phyloP scores from a whole-genome alignment of 1,140 invertebrate species.

The Sinella curviseta region DNA sequence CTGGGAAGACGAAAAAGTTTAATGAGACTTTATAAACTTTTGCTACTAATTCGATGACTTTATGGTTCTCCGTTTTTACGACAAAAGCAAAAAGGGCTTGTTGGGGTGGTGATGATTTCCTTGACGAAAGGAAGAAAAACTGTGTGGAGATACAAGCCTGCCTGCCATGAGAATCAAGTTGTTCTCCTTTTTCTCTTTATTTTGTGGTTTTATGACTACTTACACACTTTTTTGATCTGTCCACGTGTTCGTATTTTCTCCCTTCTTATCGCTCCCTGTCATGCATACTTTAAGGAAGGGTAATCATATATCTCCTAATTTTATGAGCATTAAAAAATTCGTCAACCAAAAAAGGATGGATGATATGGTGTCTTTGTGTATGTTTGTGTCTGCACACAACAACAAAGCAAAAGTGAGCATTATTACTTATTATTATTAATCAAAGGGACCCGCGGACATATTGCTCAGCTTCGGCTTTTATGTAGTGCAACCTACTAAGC shows the following conservation, averaged over 20 bases:
- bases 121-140: background rate
- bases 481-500: background rate
- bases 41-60: background rate
- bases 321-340: background rate
- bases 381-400: background rate
- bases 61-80: background rate
- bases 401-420: background rate
- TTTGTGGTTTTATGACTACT: conserved; percentile 17
- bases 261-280: too few relatives aligned
- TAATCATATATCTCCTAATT: conserved; percentile 6
- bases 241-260: conserved; percentile 2
- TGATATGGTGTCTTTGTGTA: background rate
- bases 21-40: conserved; percentile 42
- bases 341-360: background rate
- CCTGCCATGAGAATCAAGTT: too few relatives aligned
- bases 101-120: conserved; percentile 3
- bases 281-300: background rate
- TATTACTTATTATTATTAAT: background rate
- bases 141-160: background rate
- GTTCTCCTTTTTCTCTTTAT: too few relatives aligned
- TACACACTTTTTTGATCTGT: conserved; percentile 13
- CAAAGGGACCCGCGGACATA: background rate
- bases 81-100: background rate
- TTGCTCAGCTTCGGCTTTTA: background rate
- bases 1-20: conserved; percentile 7